phyloP scores from a whole-genome alignment of 2,113 vertebrate species.

The Nettapus auritus region DNA sequence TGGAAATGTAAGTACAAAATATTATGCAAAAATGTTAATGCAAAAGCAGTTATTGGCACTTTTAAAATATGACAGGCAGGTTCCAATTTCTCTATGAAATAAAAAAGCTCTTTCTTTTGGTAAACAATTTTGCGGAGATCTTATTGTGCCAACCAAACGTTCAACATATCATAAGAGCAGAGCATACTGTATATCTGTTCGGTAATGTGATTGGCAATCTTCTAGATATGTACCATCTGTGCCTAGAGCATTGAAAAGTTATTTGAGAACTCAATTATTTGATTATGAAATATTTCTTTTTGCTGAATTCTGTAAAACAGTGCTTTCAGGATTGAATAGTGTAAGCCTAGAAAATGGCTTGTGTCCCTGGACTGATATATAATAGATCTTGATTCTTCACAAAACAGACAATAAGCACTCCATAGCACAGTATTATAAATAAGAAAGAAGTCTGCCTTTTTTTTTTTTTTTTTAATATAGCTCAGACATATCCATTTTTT shows the following conservation, averaged over 20 bases:
- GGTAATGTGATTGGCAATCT: not conserved
- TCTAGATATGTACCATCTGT: not conserved
- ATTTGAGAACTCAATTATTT: conserved; percentile 51
- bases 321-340: conserved; percentile 47
- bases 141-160: not conserved
- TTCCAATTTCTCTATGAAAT: not conserved
- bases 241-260: not conserved
- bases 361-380: conserved; percentile 62
- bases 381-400: conserved; percentile 56
- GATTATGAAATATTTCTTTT: conserved; percentile 35
- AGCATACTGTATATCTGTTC: not conserved
- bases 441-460: not conserved
- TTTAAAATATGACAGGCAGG: not conserved
- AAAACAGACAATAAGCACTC: conserved; percentile 57
- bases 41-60: not conserved
- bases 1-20: not conserved
- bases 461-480: not conserved
- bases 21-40: not conserved
- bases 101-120: not conserved
- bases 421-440: conserved; percentile 42
- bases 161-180: not conserved
- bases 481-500: not conserved
- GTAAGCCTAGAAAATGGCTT: conserved; percentile 22
- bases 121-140: not conserved
- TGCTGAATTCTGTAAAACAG: conserved; percentile 51